Conservation (phyloP, 2,888 invertebrate genomes). For the Lepidonotus clava region DNA sequence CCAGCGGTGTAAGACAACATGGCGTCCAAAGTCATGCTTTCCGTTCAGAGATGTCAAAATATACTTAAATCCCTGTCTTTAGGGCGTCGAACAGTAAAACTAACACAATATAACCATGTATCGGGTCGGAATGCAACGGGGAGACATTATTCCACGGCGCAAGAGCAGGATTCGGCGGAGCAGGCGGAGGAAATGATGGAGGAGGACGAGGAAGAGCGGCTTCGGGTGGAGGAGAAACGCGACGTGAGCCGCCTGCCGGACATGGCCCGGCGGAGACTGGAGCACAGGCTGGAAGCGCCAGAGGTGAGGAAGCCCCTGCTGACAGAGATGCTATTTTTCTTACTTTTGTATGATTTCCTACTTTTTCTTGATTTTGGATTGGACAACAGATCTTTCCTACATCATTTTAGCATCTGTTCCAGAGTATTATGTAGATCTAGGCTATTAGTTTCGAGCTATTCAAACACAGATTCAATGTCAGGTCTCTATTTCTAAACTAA, state of each 20-base stretch:
- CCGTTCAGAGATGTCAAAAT: constrained; percentile 11
- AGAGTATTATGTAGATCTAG: not conserved
- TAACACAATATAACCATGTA: not conserved
- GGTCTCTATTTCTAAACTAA: not conserved
- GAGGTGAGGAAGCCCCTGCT: too few species aligned
- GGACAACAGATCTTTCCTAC: not conserved
- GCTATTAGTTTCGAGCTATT: not conserved
- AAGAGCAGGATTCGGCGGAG: not conserved
- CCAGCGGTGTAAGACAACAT: constrained; percentile 18
- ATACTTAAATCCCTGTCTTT: not conserved
- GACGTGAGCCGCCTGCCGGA: constrained; percentile 61
- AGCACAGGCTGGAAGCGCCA: constrained; percentile 56
- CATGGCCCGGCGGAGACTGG: constrained; percentile 55
- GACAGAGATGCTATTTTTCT: too few species aligned
- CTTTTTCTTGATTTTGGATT: not conserved
- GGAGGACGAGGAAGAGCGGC: not conserved
- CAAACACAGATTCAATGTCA: not conserved
- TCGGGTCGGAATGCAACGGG: too few species aligned
- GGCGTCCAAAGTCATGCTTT: constrained; percentile 53
- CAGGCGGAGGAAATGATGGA: not conserved
- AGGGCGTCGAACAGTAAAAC: not conserved
- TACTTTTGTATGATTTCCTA: not conserved
- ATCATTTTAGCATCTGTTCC: not conserved
- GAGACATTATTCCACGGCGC: not conserved
- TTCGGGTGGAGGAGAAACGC: constrained; percentile 44